phyloP scores from a whole-genome alignment of 1,140 invertebrate species.

The Choristoneura fumiferana region DNA sequence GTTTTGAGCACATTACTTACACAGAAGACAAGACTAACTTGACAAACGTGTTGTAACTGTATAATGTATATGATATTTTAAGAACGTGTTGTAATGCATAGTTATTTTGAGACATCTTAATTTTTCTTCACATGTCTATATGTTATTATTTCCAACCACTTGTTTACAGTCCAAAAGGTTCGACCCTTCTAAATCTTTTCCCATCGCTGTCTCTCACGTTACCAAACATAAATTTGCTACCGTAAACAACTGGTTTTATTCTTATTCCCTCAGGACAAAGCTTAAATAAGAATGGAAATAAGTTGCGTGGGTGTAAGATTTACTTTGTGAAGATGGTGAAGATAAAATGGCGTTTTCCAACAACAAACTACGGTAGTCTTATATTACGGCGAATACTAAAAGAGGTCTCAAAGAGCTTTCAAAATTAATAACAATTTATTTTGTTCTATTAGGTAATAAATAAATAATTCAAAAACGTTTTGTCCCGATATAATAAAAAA shows the following conservation, averaged over 20 bases:
- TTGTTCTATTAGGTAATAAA: no score
- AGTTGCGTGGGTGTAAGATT: not conserved
- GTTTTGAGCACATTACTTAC: no score
- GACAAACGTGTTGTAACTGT: no score
- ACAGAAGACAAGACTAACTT: no score
- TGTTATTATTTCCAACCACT: not conserved
- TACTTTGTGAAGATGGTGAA: not conserved
- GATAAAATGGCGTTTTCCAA: not conserved
- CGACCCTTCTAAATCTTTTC: not conserved
- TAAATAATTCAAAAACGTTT: no score
- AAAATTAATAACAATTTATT: no score
- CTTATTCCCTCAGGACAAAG: not conserved
- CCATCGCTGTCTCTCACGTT: conserved; percentile 12
- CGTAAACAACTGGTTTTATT: conserved; percentile 10
- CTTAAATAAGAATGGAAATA: not conserved
- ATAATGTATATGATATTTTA: no score
- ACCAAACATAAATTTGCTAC: not conserved
- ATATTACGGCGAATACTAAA: not conserved
- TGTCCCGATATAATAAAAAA: no score
- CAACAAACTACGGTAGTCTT: not conserved
- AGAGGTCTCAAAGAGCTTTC: no score
- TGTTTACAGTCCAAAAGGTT: conserved; percentile 1
- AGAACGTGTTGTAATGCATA: no score
- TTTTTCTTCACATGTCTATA: not conserved
- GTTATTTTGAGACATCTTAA: not conserved